These are phyloP conservation scores for Thamnophis elegans DNA, from an alignment of 2,797 vertebrate species.

Conservation along the genomic window DNA sequence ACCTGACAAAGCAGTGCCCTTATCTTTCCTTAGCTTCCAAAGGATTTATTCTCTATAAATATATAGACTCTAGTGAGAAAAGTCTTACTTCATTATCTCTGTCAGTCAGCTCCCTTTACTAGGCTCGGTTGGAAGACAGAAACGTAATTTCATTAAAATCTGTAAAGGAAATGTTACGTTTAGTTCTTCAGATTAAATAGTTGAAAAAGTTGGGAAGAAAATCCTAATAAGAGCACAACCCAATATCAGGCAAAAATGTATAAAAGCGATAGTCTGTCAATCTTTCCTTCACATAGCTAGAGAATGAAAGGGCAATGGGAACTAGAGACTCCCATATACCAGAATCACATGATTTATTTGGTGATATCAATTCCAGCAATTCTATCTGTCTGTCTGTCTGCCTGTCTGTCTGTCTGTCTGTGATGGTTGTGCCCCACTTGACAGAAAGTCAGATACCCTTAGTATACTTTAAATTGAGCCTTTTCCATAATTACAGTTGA, in stretches of 20 bases:
- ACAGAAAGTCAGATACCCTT: background rate
- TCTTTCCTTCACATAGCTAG: background rate
- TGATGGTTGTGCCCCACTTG: constrained; percentile 5
- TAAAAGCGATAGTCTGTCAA: background rate
- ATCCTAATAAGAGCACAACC: background rate
- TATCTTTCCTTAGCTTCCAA: background rate
- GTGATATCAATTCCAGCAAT: background rate
- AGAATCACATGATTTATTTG: background rate
- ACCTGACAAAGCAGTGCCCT: background rate
- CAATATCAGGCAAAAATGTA: background rate
- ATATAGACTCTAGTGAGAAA: background rate
- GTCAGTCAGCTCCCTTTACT: background rate
- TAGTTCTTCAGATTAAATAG: constrained; percentile 5
- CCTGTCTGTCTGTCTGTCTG: background rate
- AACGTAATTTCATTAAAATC: background rate
- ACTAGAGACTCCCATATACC: background rate
- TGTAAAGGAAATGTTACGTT: background rate
- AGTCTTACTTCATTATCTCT: constrained; percentile 9
- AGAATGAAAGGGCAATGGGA: background rate
- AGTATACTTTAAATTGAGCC: background rate
- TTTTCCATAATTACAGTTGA: background rate
- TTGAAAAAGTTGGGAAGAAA: background rate
- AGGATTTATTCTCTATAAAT: constrained; percentile 1
- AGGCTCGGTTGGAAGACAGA: background rate
- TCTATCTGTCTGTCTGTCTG: background rate